A percentile compares a stretch with the other conserved stretches of the same genome.
These are phyloP conservation scores for Tetragonula carbonaria DNA, from an alignment of 2,888 invertebrate species.

Conservation along the genomic window DNA sequence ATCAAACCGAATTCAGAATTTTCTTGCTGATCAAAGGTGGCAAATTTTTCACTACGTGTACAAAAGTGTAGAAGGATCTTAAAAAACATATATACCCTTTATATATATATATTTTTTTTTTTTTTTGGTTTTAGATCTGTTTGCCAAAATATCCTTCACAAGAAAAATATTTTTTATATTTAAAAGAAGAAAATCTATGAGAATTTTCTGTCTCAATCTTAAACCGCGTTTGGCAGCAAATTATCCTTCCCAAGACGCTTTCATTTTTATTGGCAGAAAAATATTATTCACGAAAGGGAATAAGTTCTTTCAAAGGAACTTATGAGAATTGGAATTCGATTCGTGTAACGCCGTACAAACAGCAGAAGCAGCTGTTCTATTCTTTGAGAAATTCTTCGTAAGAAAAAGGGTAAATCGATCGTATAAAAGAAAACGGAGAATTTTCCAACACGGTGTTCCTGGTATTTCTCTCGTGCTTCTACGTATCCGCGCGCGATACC, in stretches of 20 bases:
- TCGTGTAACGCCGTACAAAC: background rate
- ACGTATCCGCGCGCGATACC: background rate
- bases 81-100: no score
- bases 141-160: no score
- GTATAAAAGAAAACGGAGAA: background rate
- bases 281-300: background rate
- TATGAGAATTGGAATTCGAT: background rate
- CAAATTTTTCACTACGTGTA: background rate
- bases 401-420: no score
- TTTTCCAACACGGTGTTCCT: background rate
- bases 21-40: background rate
- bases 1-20: background rate
- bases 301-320: background rate
- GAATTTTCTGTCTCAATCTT: no score
- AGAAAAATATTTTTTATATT: no score
- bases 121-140: no score
- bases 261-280: background rate
- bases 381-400: background rate
- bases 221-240: background rate
- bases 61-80: background rate
- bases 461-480: background rate
- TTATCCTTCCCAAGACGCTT: background rate
- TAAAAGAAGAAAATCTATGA: no score
- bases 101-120: no score
- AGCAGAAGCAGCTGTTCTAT: background rate